These are phyloP conservation scores for Latrodectus elegans DNA, from an alignment of 2,888 invertebrate genomes.

Conservation along the genomic window DNA sequence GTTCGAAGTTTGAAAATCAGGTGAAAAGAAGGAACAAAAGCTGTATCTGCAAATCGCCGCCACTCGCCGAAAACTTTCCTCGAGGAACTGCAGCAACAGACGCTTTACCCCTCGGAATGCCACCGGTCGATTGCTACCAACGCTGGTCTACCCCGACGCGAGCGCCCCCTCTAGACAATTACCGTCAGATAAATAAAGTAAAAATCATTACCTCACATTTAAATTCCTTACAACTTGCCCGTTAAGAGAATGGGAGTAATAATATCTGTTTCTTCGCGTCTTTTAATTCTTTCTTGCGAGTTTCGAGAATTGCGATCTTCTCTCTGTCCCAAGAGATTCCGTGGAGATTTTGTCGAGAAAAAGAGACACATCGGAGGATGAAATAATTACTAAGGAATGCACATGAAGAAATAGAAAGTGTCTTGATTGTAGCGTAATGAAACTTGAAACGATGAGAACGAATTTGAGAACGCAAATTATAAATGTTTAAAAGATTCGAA, in stretches of 20 bases:
- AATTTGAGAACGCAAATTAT: no score
- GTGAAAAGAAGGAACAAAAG: slow-evolving; percentile 29
- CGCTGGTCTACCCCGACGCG: slow-evolving; percentile 16
- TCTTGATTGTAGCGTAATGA: neutral
- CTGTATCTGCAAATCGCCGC: neutral
- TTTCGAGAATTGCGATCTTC: neutral
- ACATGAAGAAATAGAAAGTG: neutral
- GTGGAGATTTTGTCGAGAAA: slow-evolving; percentile 1
- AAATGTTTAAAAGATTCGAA: no score
- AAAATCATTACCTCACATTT: slow-evolving; percentile 49
- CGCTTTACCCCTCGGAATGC: slow-evolving; percentile 41
- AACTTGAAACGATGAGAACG: neutral
- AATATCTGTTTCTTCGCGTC: neutral
- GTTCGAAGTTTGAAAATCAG: slow-evolving; percentile 13
- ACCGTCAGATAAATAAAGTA: slow-evolving; percentile 25
- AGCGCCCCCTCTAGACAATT: slow-evolving; percentile 25
- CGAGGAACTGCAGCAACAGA: slow-evolving; percentile 16
- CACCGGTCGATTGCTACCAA: slow-evolving; percentile 43
- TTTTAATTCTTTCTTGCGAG: neutral
- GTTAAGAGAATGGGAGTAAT: slow-evolving; percentile 19
- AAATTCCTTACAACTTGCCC: slow-evolving; percentile 38
- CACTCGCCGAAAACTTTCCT: neutral
- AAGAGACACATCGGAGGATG: neutral
- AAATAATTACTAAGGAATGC: slow-evolving; percentile 2
- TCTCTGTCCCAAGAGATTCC: neutral